A percentile compares a stretch with the other conserved stretches of the same genome.
Evolutionary conservation across 1,140 invertebrate genomes (phyloP).

Genomic region (Neodiprion pinetum): DNA sequence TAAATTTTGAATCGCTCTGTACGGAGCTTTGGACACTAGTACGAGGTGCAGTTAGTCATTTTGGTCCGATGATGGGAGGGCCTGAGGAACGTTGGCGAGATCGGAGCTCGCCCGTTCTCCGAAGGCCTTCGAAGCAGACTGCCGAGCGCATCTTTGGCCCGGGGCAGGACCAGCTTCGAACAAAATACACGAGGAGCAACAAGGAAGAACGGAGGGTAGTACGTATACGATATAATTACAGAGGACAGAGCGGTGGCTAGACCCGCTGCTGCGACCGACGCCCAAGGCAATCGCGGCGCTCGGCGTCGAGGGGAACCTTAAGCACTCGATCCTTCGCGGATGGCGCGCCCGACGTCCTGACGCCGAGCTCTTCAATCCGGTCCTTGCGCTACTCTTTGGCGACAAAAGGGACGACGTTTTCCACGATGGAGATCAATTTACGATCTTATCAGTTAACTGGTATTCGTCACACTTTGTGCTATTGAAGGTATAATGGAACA

Average conservation of each 20-base stretch:
- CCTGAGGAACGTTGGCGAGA: slow-evolving; percentile 27
- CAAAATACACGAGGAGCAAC: slow-evolving; percentile 8
- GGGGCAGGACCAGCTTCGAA: slow-evolving; percentile 16
- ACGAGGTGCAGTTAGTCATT: slow-evolving; percentile 7
- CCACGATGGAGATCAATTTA: no score
- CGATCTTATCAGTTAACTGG: no score
- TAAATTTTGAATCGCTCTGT: no score
- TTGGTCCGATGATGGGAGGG: neutral
- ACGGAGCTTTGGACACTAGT: neutral
- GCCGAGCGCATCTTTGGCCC: neutral
- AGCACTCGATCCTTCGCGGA: no score
- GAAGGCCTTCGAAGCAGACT: slow-evolving; percentile 13
- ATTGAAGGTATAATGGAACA: no score
- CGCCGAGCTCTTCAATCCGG: neutral
- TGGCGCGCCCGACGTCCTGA: neutral
- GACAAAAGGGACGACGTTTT: no score
- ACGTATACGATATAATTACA: slow-evolving; percentile 52
- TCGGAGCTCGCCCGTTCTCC: neutral
- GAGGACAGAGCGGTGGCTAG: slow-evolving; percentile 52
- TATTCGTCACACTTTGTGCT: no score
- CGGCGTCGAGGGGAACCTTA: neutral
- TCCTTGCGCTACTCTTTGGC: no score
- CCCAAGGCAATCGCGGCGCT: slow-evolving; percentile 36
- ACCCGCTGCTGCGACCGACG: slow-evolving; percentile 46
- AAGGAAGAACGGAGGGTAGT: slow-evolving; percentile 29